Evolutionary conservation across 2,888 invertebrate genomes (phyloP).

Genomic region (Ischnura elegans): DNA sequence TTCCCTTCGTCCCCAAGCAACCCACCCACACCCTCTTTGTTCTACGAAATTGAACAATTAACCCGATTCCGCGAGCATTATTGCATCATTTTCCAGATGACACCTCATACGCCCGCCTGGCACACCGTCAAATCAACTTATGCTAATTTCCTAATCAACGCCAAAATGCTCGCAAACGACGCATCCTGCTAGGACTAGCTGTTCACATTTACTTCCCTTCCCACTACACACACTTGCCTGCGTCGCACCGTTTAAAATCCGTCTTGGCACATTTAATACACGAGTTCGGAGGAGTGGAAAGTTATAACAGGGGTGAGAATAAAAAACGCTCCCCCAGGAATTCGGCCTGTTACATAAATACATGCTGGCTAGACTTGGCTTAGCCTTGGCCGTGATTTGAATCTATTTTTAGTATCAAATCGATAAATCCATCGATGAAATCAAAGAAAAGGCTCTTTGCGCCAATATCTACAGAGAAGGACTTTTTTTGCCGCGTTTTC

Average conservation of each 20-base stretch:
- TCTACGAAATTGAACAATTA: neutral
- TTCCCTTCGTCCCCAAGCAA: neutral
- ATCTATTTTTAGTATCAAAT: no score
- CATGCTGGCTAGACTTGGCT: no score
- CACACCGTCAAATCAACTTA: neutral
- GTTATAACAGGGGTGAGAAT: no score
- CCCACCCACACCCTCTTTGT: neutral
- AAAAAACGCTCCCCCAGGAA: no score
- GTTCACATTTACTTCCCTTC: neutral
- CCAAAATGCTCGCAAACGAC: neutral
- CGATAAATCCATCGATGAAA: no score
- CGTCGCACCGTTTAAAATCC: neutral
- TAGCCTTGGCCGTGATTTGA: no score
- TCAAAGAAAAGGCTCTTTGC: no score
- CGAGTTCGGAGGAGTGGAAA: neutral
- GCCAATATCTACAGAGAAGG: no score
- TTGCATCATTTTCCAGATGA: neutral
- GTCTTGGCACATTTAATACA: slow-evolving; percentile 3
- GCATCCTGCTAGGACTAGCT: slow-evolving; percentile 2
- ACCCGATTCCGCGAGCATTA: neutral
- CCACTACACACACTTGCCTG: no score
- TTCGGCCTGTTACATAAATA: no score
- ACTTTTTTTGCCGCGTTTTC: no score
- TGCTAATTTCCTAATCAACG: slow-evolving; percentile 1
- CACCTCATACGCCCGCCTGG: neutral